phyloP scores from a whole-genome alignment of 2,113 vertebrate species.

The Charadrius vociferus region DNA sequence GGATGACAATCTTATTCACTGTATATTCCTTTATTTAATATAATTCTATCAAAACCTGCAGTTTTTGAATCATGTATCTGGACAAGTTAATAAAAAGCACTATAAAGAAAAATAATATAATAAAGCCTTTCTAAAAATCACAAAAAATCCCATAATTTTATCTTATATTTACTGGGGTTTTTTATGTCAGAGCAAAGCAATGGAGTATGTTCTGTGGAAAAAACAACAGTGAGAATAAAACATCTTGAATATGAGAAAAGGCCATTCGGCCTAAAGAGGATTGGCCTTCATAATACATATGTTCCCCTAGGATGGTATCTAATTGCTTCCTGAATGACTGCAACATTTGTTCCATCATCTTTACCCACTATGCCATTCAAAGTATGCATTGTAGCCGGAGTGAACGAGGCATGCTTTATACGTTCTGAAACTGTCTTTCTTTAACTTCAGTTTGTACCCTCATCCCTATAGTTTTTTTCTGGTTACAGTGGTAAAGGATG shows the following conservation, averaged over 20 bases:
- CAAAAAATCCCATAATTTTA: fast-evolving
- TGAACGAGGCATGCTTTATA: fast-evolving
- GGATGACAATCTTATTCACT: neutral
- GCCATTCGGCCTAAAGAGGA: neutral
- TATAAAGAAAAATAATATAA: neutral
- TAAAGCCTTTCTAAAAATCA: neutral
- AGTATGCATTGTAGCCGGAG: neutral
- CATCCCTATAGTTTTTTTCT: neutral
- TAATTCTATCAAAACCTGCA: neutral
- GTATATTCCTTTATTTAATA: neutral
- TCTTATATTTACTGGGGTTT: neutral
- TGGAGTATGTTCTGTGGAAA: neutral
- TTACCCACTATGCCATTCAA: neutral
- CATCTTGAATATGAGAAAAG: slow-evolving; percentile 13
- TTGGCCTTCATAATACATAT: neutral
- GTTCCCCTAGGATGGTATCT: neutral
- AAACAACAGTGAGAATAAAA: slow-evolving; percentile 4
- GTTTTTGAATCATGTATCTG: neutral
- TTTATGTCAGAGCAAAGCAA: neutral
- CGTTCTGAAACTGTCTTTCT: neutral
- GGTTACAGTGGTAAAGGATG: neutral
- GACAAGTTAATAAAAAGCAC: neutral
- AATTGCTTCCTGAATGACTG: neutral
- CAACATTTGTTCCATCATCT: neutral
- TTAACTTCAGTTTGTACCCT: neutral